phyloP scores from a whole-genome alignment of 2,888 invertebrate genomes.

The Machimus rusticus region DNA sequence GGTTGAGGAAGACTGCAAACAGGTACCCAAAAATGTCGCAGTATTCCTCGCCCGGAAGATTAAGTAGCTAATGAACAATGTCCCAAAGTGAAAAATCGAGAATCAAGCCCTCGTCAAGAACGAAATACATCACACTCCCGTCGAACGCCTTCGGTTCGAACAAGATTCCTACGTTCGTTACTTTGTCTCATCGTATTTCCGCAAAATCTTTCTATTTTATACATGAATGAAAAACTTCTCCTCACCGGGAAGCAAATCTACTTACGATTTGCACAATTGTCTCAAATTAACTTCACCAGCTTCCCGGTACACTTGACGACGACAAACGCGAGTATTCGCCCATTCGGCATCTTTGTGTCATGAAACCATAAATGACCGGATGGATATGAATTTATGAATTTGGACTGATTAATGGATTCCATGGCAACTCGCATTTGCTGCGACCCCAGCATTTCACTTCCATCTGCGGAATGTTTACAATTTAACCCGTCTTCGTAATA shows the following conservation, averaged over 20 bases:
- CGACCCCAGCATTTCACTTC: neutral
- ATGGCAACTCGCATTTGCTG: neutral
- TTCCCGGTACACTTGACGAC: neutral
- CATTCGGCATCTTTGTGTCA: neutral
- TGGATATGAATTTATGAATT: slow-evolving; percentile 5
- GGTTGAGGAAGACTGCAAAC: neutral
- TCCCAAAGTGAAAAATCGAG: neutral
- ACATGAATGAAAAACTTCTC: neutral
- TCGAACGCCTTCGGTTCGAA: neutral
- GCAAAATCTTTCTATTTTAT: neutral
- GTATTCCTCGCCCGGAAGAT: neutral
- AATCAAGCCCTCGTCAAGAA: neutral
- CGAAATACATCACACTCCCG: neutral
- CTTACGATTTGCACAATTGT: slow-evolving; percentile 19
- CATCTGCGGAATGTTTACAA: neutral
- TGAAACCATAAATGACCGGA: slow-evolving; percentile 11
- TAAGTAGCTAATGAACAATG: neutral
- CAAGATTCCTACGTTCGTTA: neutral
- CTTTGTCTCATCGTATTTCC: neutral
- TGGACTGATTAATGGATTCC: slow-evolving; percentile 6
- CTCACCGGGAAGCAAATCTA: neutral
- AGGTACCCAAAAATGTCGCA: neutral
- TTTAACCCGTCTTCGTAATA: neutral
- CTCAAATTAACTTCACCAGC: neutral
- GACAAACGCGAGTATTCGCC: neutral